Evolutionary conservation across 2,113 vertebrate species (phyloP).

Genomic region (Pleuronectes platessa): DNA sequence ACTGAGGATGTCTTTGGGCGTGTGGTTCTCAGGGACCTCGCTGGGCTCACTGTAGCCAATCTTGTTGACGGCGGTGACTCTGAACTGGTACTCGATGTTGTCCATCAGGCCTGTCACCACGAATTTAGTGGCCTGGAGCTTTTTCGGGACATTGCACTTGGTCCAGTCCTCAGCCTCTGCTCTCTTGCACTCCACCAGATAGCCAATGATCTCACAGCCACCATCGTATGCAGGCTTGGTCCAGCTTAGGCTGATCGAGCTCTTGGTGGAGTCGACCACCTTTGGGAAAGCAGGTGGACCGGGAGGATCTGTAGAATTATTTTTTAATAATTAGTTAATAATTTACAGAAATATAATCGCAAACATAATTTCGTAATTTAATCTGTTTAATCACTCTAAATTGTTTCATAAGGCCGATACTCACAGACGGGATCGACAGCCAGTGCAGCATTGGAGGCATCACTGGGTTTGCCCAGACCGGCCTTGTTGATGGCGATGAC

Average conservation of each 20-base stretch:
- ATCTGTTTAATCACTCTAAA: not conserved
- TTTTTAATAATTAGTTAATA: not conserved
- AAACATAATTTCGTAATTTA: not conserved
- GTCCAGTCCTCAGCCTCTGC: constrained; percentile 91
- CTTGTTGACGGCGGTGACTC: constrained; percentile 93
- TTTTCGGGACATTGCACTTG: constrained; percentile 94
- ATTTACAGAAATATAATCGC: not conserved
- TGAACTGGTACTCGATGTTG: constrained; percentile 94
- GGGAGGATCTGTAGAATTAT: constrained; percentile 88
- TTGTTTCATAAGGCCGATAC: constrained; percentile 55
- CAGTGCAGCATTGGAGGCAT: constrained; percentile 89
- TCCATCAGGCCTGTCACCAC: constrained; percentile 90
- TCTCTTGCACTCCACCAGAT: constrained; percentile 93
- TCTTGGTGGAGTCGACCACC: constrained; percentile 92
- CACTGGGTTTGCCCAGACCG: constrained; percentile 95
- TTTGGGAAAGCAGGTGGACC: constrained; percentile 98
- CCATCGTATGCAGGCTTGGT: constrained; percentile 97
- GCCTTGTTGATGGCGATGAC: constrained; percentile 97
- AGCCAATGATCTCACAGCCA: constrained; percentile 96
- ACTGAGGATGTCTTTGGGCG: constrained; percentile 95
- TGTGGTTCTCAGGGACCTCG: constrained; percentile 94
- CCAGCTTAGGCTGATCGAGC: constrained; percentile 93
- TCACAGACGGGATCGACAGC: constrained; percentile 96
- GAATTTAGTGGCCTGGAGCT: constrained; percentile 90
- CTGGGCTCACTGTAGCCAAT: constrained; percentile 97